Percentiles rank a stretch among this genome's conserved stretches.
These are phyloP conservation scores for Champsocephalus esox DNA, from an alignment of 2,797 vertebrate species.

Conservation along the genomic window DNA sequence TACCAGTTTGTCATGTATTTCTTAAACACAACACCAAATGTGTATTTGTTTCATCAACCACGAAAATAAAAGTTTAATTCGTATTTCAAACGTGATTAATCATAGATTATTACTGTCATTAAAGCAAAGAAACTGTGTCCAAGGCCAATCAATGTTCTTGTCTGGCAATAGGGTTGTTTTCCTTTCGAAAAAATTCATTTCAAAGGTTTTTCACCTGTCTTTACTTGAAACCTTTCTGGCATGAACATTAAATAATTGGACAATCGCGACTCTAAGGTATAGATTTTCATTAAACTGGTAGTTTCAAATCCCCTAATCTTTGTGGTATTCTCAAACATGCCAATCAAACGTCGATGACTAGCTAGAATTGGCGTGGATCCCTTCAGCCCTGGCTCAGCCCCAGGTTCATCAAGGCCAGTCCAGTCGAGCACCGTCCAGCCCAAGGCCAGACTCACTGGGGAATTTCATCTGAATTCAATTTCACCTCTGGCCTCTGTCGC, in stretches of 20 bases:
- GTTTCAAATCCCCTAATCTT: neutral
- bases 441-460: conserved; percentile 80
- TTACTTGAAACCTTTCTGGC: neutral
- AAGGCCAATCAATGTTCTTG: too few relatives aligned
- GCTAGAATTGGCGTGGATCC: conserved; percentile 1
- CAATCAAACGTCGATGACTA: conserved; percentile 8
- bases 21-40: too few relatives aligned
- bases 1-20: too few relatives aligned
- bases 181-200: neutral
- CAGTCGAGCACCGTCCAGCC: conserved; percentile 60
- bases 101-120: too few relatives aligned
- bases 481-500: conserved; percentile 87
- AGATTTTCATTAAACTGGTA: neutral
- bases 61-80: too few relatives aligned
- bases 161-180: neutral
- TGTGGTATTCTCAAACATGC: neutral
- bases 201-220: neutral
- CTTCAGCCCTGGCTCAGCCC: conserved; percentile 15
- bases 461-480: conserved; percentile 89
- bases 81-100: too few relatives aligned
- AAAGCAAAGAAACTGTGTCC: neutral
- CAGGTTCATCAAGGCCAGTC: conserved; percentile 46
- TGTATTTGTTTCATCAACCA: too few relatives aligned
- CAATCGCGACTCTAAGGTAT: neutral
- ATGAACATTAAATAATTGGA: neutral